Evolutionary conservation across 2,888 invertebrate species (phyloP).

Genomic region (Ethmia dodecea): DNA sequence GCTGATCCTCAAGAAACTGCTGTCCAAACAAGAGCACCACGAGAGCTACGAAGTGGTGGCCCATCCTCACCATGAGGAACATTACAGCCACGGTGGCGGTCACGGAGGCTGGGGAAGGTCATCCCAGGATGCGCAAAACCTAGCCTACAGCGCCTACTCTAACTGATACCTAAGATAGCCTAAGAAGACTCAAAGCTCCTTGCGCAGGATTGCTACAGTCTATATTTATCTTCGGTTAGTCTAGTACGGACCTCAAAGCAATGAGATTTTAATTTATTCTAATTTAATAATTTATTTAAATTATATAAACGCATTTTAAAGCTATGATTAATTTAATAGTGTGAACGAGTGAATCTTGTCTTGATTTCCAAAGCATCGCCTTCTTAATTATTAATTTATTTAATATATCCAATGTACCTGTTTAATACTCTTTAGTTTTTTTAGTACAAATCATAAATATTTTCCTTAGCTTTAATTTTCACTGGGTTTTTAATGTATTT

Average conservation of each 20-base stretch:
- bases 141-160: slow-evolving; percentile 84
- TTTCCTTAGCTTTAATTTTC: slow-evolving; percentile 52
- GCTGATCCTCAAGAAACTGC: slow-evolving; percentile 81
- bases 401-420: slow-evolving; percentile 49
- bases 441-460: slow-evolving; percentile 52
- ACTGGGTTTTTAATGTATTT: slow-evolving; percentile 21
- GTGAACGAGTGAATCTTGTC: slow-evolving; percentile 60
- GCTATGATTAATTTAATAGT: slow-evolving; percentile 18
- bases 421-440: slow-evolving; percentile 37
- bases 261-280: slow-evolving; percentile 59
- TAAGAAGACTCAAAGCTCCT: slow-evolving; percentile 26
- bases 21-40: slow-evolving; percentile 81
- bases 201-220: slow-evolving; percentile 20
- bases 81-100: slow-evolving; percentile 73
- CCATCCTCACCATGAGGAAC: slow-evolving; percentile 80
- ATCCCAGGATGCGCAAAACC: slow-evolving; percentile 80
- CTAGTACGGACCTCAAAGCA: slow-evolving; percentile 61
- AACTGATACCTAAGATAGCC: slow-evolving; percentile 53
- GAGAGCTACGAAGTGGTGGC: slow-evolving; percentile 88
- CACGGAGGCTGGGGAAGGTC: slow-evolving; percentile 82
- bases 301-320: slow-evolving; percentile 31
- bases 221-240: slow-evolving; percentile 34
- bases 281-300: slow-evolving; percentile 63
- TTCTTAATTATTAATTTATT: slow-evolving; percentile 17
- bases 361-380: slow-evolving; percentile 40